Conservation (phyloP, 37 sponge, comb jelly and placozoan genomes). For the Halisarca cf. caerulea region DNA sequence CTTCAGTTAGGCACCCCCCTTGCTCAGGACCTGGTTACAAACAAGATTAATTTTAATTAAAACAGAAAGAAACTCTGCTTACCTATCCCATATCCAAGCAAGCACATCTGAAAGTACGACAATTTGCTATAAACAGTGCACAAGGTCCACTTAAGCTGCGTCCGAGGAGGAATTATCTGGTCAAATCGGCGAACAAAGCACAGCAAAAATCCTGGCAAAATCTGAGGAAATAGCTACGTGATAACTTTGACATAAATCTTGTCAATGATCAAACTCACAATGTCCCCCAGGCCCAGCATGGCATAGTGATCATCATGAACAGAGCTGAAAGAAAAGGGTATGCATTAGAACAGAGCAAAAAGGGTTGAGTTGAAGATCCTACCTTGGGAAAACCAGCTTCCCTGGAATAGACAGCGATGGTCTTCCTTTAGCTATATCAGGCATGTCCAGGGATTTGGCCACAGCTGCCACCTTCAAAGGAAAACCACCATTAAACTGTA, state of each 20-base stretch:
- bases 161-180: neutral
- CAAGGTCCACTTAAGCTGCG: neutral
- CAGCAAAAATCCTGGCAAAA: conserved; percentile 67
- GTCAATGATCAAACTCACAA: conserved; percentile 64
- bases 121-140: conserved; percentile 18
- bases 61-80: no score
- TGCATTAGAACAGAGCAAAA: neutral
- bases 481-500: neutral
- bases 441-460: conserved; percentile 55
- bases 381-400: conserved; percentile 77
- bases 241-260: no score
- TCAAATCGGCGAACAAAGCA: conserved; percentile 79
- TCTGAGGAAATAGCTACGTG: conserved; percentile 7
- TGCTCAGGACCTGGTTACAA: no score
- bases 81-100: conserved; percentile 65
- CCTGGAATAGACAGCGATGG: conserved; percentile 76
- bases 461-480: conserved; percentile 55
- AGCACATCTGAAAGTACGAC: conserved; percentile 46
- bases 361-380: neutral
- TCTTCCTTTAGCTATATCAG: conserved; percentile 36
- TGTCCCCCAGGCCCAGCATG: conserved; percentile 77
- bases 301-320: conserved; percentile 38
- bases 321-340: conserved; percentile 34
- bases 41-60: no score
- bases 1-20: no score